Base-by-base conservation (phyloP, 2,797 vertebrate genomes). In the Acipenser transmontanus region DNA sequence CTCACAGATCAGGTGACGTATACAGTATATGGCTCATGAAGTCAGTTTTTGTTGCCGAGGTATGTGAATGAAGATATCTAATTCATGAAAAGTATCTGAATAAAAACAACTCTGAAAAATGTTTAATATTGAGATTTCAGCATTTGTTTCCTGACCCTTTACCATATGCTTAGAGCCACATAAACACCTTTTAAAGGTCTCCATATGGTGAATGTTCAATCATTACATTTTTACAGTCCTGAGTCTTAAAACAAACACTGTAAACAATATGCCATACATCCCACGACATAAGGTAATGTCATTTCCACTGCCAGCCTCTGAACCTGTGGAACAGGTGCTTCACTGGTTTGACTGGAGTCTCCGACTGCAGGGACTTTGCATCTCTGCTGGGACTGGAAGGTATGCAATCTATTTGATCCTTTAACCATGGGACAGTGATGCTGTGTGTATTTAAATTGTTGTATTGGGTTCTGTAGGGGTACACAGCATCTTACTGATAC, bases 281-380 rank as follows among this genome's bases (percentile, higher is more conserved):
- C 84, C 56, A 91, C 91, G 90, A 80, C 90, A 76, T 78, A 72
- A 50, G 91, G 90, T 89, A 85, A 84, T 71, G 73, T 82, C 65
- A 51, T 49, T 13, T 85, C 84, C 17, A 1, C 88, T 0, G 88
- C 88, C 49, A 87, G 85, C n/a, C 78, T 87, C 64, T 89, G 87
- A 90, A 84, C 66, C 75, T 92, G 64, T 92, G 90, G 90, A 87
- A 78, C 70, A 85, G 88, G 51, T 92, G 90, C 71, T 84, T 73
- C 70, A 82, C 79, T 0, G 87, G 91, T 20, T 83, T 88, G 67
- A 80, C 85, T 0, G 77, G 81, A 0, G 66, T 91, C 20, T 76
- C 75, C 57, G 85, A 82, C 80, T 92, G 90, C 57, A 78, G 73
- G 69, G 85, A 90, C 56, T 91, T 80, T 49, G 73, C 84, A 1